Evolutionary conservation across 2,797 vertebrate species (phyloP), one percentile per base, ranked within the genome.

Genomic region (Chromobotia macracanthus): DNA sequence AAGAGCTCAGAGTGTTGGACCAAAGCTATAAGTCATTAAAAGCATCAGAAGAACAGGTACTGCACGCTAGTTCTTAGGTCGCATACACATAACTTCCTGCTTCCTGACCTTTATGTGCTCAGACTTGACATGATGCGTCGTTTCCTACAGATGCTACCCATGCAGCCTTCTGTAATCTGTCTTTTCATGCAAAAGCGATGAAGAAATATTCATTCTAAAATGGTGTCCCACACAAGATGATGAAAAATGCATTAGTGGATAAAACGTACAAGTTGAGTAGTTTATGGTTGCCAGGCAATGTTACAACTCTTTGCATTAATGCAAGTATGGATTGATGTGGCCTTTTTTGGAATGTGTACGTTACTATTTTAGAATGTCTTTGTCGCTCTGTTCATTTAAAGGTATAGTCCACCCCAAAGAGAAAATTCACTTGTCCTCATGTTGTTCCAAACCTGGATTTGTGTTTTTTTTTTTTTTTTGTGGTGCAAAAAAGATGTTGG

Each of bases 11-110:
- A 90, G 92, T 95, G 94, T 92, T 95, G 96, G 97, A 99, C 93
- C 98, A 98, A 92, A 94, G 91, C 93, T 92, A 94, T 93, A 99
- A 97, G 96, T 96, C 97, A 88, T 94, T 97, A 94, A 91, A 92
- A 92, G 94, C 94, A 89, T 89, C 96, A 80, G 92, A 95, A 87
- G 89, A 89, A 89, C 94, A 99, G 98, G 98, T 99, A 99, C 94
- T 94, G 87, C 90, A 86, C 84, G 81, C 61, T 78, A 72, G 84
- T 84, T 21, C 58, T 56, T 61, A 7, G 68, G 48, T 74, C 2
- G 16, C 21, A 69, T 38, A 77, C 18, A 38, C 60, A 23, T 69
- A 72, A 84, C 58, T 19, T 48, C 44, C 46, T 8, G 10, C 58
- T 19, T 5, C 13, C 55, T 61, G 61, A 31, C 58, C 48, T 19